phyloP scores from a whole-genome alignment of 35 echinoderm and acorn worm species.

The Ophiothrix spiculata region DNA sequence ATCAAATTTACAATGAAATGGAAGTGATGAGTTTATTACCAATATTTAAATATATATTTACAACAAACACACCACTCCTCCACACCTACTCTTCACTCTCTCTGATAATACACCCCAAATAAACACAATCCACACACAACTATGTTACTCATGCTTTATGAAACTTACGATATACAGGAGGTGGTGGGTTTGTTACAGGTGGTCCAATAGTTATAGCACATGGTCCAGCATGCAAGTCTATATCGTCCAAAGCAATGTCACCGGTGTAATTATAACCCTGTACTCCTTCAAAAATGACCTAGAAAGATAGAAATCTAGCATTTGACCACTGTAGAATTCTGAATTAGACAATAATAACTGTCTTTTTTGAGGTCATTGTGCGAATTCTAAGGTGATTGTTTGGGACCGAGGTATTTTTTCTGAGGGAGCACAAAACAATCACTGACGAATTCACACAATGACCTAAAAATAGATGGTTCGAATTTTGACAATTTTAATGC shows the following conservation, averaged over 20 bases:
- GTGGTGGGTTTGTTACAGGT: slow-evolving; percentile 42
- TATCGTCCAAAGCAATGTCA: slow-evolving; percentile 80
- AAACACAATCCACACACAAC: not conserved
- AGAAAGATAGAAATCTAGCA: not conserved
- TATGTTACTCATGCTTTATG: not conserved
- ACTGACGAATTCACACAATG: too few relatives aligned
- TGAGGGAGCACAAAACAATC: too few relatives aligned
- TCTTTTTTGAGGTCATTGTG: not conserved
- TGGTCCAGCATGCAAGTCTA: slow-evolving; percentile 36
- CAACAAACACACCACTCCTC: not conserved
- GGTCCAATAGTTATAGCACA: slow-evolving; percentile 54
- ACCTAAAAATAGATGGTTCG: too few relatives aligned
- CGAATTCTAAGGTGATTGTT: not conserved
- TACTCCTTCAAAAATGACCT: slow-evolving; percentile 81
- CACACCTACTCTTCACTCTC: too few relatives aligned
- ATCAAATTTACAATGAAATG: not conserved
- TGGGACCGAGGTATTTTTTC: too few relatives aligned
- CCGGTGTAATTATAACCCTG: slow-evolving; percentile 50
- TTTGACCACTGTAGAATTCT: not conserved
- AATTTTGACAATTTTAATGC: too few relatives aligned
- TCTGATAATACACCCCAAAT: too few relatives aligned
- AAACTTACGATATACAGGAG: slow-evolving; percentile 76
- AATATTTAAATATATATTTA: not conserved
- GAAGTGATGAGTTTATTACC: not conserved
- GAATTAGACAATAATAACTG: not conserved